These are phyloP conservation scores for Grapholita molesta DNA, from an alignment of 1,140 invertebrate species.

Conservation along the genomic window DNA sequence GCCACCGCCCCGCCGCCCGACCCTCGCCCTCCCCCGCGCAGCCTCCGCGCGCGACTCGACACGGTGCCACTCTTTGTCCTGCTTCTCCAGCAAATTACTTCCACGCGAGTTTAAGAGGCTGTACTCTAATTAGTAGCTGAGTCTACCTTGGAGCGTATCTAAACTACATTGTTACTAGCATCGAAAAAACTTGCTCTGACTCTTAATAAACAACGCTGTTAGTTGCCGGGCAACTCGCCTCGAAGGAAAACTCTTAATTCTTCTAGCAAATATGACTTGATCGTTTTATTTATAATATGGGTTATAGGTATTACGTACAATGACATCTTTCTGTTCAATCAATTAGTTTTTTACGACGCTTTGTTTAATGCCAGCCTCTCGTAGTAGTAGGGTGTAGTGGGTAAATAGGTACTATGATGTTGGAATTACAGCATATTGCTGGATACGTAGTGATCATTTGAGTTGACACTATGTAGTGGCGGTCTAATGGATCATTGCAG, in stretches of 20 bases:
- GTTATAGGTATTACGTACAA: background rate
- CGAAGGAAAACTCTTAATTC: background rate
- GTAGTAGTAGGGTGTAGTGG: background rate
- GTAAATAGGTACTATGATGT: background rate
- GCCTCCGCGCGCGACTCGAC: conserved; percentile 30
- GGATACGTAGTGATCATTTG: background rate
- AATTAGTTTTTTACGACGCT: background rate
- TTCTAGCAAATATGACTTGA: background rate
- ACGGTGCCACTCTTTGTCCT: conserved; percentile 13
- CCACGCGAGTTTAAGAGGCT: background rate
- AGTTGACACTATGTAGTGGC: conserved; percentile 24
- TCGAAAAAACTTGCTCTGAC: background rate
- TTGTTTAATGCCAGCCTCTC: background rate
- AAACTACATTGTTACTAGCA: background rate
- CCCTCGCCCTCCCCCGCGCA: conserved; percentile 27
- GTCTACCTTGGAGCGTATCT: background rate
- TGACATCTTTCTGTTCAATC: background rate
- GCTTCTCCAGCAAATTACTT: conserved; percentile 13
- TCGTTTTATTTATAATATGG: background rate
- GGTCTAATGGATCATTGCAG: conserved; percentile 59
- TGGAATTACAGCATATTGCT: background rate
- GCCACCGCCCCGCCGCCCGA: conserved; percentile 55
- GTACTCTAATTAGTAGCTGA: background rate
- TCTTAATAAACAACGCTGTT: background rate
- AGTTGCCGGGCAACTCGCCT: background rate